Percentiles rank a stretch among this genome's conserved stretches.
phyloP scores from a whole-genome alignment of 2,797 vertebrate genomes.

The Chelidonichthys spinosus region DNA sequence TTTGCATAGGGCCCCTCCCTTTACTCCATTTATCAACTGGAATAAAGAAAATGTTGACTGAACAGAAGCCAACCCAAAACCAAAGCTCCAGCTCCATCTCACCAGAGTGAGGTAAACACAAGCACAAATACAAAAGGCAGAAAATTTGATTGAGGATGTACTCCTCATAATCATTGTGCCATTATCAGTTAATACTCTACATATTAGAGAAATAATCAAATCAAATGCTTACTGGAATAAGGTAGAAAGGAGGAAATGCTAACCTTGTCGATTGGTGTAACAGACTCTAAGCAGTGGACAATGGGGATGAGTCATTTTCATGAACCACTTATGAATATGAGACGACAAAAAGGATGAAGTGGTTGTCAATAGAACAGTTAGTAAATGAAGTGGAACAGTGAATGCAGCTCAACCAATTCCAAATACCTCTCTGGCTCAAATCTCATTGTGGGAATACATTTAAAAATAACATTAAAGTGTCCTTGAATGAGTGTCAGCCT shows the following conservation, averaged over 20 bases:
- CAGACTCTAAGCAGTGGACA: slow-evolving; percentile 20
- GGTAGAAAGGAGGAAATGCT: slow-evolving; percentile 79
- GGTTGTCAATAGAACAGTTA: slow-evolving; percentile 20
- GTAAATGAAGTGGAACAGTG: slow-evolving; percentile 18
- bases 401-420: neutral
- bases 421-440: slow-evolving; percentile 7
- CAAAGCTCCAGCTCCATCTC: slow-evolving; percentile 58
- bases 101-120: slow-evolving; percentile 52
- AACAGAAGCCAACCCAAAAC: slow-evolving; percentile 51
- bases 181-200: slow-evolving; percentile 41
- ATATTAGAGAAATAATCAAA: slow-evolving; percentile 20
- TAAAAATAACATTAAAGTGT: slow-evolving; percentile 7
- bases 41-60: slow-evolving; percentile 53
- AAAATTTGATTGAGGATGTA: slow-evolving; percentile 12
- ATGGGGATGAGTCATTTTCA: slow-evolving; percentile 15
- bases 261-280: slow-evolving; percentile 82
- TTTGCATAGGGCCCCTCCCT: slow-evolving; percentile 31
- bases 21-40: slow-evolving; percentile 29
- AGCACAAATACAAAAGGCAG: slow-evolving; percentile 47
- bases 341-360: slow-evolving; percentile 23
- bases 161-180: slow-evolving; percentile 31
- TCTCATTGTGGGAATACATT: neutral
- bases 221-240: slow-evolving; percentile 24
- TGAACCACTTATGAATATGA: slow-evolving; percentile 1
- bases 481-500: slow-evolving; percentile 1